phyloP scores from a whole-genome alignment of 2,113 vertebrate genomes.

The Herpailurus yagouaroundi region DNA sequence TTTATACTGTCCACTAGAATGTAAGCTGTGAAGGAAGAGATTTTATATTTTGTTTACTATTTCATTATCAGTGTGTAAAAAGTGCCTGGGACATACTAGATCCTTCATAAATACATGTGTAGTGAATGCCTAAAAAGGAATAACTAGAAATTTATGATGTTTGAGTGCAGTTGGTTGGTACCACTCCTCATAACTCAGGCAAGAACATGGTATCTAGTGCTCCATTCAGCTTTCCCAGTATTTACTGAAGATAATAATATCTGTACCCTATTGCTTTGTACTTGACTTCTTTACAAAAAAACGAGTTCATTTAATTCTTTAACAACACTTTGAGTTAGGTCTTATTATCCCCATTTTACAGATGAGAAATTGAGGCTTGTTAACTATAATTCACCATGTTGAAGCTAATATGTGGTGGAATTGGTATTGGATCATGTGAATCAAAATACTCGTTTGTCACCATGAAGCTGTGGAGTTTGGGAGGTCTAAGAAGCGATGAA shows the following conservation, averaged over 20 bases:
- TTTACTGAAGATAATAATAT: background rate
- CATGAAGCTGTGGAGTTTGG: background rate
- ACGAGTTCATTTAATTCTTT: background rate
- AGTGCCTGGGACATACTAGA: background rate
- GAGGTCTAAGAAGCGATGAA: constrained; percentile 18
- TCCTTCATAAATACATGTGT: background rate
- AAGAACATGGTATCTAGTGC: background rate
- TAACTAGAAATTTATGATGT: background rate
- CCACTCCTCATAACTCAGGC: background rate
- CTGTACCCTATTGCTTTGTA: background rate
- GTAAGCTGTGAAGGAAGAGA: background rate
- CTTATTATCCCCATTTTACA: too few relatives aligned
- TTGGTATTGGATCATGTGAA: background rate
- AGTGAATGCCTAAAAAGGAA: background rate
- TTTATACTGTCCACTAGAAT: background rate
- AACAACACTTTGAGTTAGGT: background rate
- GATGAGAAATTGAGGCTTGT: background rate
- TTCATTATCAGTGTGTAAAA: background rate
- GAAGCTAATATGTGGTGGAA: background rate
- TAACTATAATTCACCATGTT: background rate
- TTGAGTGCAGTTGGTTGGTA: background rate
- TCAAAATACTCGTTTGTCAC: background rate
- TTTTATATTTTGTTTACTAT: background rate
- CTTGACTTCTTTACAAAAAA: background rate
- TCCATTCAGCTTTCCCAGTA: background rate